Evolutionary conservation across 2,113 vertebrate genomes (phyloP).

Genomic region (Callithrix jacchus): DNA sequence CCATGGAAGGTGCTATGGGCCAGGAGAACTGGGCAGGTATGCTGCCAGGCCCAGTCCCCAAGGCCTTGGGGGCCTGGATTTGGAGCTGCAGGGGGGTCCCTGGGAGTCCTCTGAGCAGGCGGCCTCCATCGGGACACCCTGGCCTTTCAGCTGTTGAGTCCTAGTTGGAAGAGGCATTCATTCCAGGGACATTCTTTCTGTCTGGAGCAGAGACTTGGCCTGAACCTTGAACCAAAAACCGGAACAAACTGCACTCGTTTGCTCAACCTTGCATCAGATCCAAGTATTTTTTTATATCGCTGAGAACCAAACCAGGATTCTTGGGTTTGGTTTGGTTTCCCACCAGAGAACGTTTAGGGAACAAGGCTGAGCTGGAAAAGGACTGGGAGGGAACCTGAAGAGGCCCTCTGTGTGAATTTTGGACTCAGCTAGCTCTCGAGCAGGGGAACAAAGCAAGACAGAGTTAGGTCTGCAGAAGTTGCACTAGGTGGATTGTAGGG

Average conservation of each 20-base stretch:
- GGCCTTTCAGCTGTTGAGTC: slow-evolving; percentile 49
- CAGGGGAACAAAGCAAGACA: neutral
- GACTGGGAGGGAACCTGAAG: too few relatives aligned
- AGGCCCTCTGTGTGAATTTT: neutral
- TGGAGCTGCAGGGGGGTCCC: slow-evolving; percentile 2
- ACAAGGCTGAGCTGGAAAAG: neutral
- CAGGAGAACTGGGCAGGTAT: neutral
- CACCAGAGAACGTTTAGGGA: neutral
- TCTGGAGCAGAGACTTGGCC: slow-evolving; percentile 64
- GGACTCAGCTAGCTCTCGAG: neutral
- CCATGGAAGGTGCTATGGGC: neutral
- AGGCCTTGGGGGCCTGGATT: accelerated
- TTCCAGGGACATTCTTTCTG: slow-evolving; percentile 72
- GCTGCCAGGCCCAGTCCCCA: neutral
- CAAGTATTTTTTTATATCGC: neutral
- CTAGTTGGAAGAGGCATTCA: slow-evolving; percentile 62
- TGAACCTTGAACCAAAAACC: slow-evolving; percentile 41
- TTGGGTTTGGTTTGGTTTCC: slow-evolving; percentile 24
- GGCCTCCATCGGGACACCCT: slow-evolving; percentile 7
- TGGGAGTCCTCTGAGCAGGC: slow-evolving; percentile 24
- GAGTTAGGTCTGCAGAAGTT: neutral
- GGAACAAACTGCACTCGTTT: slow-evolving; percentile 54
- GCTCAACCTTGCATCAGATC: slow-evolving; percentile 53
- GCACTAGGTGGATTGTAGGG: accelerated
- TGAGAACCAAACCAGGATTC: slow-evolving; percentile 24